Conservation (phyloP, 2,113 vertebrate species). For the Ibidorhyncha struthersii region DNA sequence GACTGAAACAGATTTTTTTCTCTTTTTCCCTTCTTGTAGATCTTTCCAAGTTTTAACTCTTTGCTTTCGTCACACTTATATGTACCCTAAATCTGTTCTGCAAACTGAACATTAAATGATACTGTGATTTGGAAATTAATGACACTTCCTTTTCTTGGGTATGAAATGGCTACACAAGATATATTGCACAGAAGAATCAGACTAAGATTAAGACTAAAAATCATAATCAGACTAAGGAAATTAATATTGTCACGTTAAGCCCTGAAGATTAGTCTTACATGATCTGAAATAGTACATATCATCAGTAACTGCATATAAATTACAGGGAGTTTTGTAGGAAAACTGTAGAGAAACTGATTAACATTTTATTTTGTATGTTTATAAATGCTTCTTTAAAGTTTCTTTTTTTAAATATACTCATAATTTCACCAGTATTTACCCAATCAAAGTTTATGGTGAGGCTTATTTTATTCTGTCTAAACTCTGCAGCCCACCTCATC, state of each 20-base stretch:
- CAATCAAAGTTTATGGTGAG: too few species aligned
- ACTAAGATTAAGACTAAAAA: neutral
- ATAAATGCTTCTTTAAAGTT: neutral
- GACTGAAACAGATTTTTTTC: neutral
- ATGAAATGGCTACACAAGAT: neutral
- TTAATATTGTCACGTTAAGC: neutral
- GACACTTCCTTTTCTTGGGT: neutral
- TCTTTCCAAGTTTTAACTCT: neutral
- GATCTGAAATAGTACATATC: neutral
- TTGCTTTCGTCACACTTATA: neutral
- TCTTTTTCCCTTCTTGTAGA: neutral
- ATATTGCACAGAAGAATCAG: neutral
- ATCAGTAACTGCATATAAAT: neutral
- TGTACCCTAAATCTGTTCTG: neutral
- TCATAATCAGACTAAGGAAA: neutral
- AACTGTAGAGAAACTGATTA: neutral
- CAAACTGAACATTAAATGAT: neutral
- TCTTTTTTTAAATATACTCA: neutral
- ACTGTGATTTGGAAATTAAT: neutral
- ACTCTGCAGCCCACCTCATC: too few species aligned
- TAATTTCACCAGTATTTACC: neutral
- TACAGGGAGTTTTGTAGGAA: neutral
- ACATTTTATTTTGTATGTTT: neutral
- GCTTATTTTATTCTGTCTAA: too few species aligned
- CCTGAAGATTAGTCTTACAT: neutral